Evolutionary conservation across 2,113 vertebrate species (phyloP).

Genomic region (Philantomba maxwellii): DNA sequence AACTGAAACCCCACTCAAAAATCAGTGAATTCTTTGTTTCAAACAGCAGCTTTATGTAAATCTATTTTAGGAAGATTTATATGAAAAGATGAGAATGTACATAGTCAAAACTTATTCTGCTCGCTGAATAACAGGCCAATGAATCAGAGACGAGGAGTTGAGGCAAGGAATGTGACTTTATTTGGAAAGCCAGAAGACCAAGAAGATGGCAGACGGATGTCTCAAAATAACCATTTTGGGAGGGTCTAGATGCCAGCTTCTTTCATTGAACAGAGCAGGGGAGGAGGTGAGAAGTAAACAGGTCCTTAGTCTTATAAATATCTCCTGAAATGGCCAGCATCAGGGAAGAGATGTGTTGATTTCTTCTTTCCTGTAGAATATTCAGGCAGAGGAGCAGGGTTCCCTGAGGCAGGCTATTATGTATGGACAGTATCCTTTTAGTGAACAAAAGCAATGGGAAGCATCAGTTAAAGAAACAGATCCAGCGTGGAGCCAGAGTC

Average conservation of each 20-base stretch:
- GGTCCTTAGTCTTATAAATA: not conserved
- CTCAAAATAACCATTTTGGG: not conserved
- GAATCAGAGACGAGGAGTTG: not conserved
- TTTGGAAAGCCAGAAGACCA: not conserved
- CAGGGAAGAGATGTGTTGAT: not conserved
- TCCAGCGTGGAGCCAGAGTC: not conserved
- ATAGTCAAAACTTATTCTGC: not conserved
- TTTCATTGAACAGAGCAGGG: not conserved
- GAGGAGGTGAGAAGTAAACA: not conserved
- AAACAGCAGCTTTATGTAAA: not conserved
- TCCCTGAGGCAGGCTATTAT: not conserved
- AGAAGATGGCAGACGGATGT: not conserved
- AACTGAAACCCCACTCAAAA: not conserved
- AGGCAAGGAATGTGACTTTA: not conserved
- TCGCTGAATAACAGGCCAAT: not conserved
- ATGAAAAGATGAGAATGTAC: not conserved
- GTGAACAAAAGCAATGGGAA: not conserved
- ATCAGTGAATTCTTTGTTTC: not conserved
- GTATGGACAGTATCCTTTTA: not conserved
- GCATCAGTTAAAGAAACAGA: not conserved
- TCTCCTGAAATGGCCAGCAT: not conserved
- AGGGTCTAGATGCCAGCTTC: not conserved
- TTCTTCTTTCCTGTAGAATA: not conserved
- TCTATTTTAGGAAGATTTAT: not conserved
- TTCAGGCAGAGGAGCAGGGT: not conserved